phyloP scores from a whole-genome alignment of 2,113 vertebrate species.

The Turnix velox region DNA sequence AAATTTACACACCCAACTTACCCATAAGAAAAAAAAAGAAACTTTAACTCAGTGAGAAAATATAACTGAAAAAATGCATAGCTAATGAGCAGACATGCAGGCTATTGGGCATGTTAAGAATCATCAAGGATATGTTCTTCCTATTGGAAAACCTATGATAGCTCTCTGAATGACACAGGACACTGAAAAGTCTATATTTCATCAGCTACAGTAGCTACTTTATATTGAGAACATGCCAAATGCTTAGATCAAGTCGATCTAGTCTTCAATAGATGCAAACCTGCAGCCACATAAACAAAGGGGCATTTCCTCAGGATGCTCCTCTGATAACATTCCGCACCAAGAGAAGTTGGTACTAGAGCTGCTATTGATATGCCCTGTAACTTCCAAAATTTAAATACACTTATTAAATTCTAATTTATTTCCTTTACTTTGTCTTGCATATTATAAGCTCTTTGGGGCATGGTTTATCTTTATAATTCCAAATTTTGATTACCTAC shows the following conservation, averaged over 20 bases:
- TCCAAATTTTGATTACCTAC: neutral
- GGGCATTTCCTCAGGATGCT: neutral
- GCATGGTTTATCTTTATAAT: neutral
- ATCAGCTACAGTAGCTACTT: neutral
- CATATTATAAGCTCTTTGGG: neutral
- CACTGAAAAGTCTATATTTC: neutral
- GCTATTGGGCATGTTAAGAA: neutral
- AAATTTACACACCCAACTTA: neutral
- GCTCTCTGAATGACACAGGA: neutral
- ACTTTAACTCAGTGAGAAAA: neutral
- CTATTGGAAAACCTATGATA: neutral
- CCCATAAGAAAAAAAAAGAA: neutral
- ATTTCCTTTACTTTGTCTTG: neutral
- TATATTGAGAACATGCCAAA: neutral
- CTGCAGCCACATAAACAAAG: neutral
- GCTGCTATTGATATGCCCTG: neutral
- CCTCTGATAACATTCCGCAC: neutral
- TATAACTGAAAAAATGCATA: neutral
- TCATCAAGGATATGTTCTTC: neutral
- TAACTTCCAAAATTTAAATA: neutral
- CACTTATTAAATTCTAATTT: neutral
- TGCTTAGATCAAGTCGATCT: neutral
- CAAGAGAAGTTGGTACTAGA: neutral
- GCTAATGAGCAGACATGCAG: neutral
- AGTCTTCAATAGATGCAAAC: neutral